These are phyloP conservation scores for Heteropelma amictum DNA, from an alignment of 2,888 invertebrate genomes.

Conservation along the genomic window DNA sequence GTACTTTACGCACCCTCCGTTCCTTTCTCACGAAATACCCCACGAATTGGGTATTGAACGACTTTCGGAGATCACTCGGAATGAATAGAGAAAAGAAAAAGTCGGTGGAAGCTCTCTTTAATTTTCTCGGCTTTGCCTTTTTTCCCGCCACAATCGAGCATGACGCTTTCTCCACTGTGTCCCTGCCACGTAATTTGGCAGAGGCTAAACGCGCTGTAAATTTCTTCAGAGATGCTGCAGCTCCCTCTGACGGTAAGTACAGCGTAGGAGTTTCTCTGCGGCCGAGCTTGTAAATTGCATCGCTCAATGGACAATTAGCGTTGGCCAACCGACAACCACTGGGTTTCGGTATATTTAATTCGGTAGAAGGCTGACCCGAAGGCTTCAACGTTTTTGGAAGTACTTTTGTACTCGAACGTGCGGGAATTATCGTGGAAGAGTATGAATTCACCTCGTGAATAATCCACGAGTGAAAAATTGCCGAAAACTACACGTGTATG, in stretches of 20 bases:
- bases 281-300: constrained; percentile 66
- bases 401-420: too few relatives aligned
- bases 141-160: constrained; percentile 36
- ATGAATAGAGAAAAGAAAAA: constrained; percentile 22
- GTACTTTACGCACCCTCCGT: not conserved
- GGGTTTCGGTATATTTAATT: not conserved
- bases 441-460: too few relatives aligned
- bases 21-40: not conserved
- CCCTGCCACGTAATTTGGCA: constrained; percentile 14
- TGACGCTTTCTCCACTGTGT: constrained; percentile 28
- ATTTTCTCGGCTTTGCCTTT: constrained; percentile 6
- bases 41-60: constrained; percentile 37
- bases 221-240: constrained; percentile 8
- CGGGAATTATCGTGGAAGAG: too few relatives aligned
- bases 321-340: constrained; percentile 54
- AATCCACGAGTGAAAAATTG: too few relatives aligned
- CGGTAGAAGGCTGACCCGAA: not conserved
- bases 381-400: too few relatives aligned
- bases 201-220: constrained; percentile 37
- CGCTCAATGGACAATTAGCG: constrained; percentile 66
- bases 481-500: too few relatives aligned
- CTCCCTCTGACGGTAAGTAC: not conserved
- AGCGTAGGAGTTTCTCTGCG: constrained; percentile 58
- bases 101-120: not conserved
- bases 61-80: not conserved